Evolutionary conservation across 2,797 vertebrate species (phyloP), one percentile per base, ranked within the genome.

Genomic region (Coracias cyanogaster): DNA sequence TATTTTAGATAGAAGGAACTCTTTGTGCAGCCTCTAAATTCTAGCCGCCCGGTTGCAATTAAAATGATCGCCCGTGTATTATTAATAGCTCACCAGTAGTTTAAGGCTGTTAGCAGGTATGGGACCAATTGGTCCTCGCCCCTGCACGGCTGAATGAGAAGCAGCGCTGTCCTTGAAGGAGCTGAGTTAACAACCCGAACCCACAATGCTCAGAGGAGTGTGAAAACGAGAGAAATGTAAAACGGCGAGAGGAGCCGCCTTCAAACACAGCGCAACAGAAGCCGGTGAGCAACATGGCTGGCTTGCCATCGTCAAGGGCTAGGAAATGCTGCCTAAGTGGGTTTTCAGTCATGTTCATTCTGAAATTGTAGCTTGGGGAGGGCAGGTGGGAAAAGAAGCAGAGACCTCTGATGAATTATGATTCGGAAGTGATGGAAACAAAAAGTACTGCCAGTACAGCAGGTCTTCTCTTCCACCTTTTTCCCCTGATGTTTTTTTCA

Each of bases 31-130:
- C 85, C 94, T 57, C 46, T n/a, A 69, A 94, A 90, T 95, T 95
- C 90, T 55, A 65, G 69, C 37, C 79, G 28, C 72, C 69, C 33
- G 37, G 5, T 24, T 64, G 80, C 93, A 95, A 96, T 97, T 96
- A 93, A 93, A 93, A 78, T 58, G 80, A 94, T 94, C 64, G 58
- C 90, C 88, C 82, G 77, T 33, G 3, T 88, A 6, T 93, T 95
- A 93, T 95, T 94, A 88, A 94, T 90, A 90, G 69, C 91, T 88
- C 3, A 0, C 85, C 79, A 67, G 92, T 82, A 90, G 90, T 55
- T 78, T 26, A 51, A 74, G 80, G 85, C 88, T 73, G 60, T 67
- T 58, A 24, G 2, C 69, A 48, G 87, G 72, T 60, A 6, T 71
- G 88, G 76, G 90, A 94, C 67, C 69, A 43, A 37, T 43, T 71